Conservation (phyloP, 1,140 invertebrate species). For the Brachystomella parvula region DNA sequence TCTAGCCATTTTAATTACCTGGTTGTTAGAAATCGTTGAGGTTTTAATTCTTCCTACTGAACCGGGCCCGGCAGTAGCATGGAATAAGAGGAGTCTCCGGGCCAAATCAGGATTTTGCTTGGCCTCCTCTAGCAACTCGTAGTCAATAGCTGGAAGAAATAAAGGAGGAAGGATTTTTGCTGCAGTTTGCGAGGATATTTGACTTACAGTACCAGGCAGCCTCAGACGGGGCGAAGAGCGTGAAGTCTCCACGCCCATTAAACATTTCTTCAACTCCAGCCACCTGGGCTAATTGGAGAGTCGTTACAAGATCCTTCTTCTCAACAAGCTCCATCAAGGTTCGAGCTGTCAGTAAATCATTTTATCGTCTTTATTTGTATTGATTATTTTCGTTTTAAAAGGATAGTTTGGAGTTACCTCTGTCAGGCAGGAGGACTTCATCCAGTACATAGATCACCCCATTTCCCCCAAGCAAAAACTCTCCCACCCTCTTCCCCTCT, state of each 20-base stretch:
- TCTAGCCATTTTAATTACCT: constrained; percentile 37
- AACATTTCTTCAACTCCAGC: constrained; percentile 45
- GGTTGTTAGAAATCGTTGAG: constrained; percentile 44
- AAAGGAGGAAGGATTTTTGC: not conserved
- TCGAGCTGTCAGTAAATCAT: constrained; percentile 40
- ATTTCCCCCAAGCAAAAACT: constrained; percentile 44
- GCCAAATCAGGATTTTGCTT: constrained; percentile 42
- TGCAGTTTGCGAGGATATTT: not conserved
- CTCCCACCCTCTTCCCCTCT: constrained; percentile 41
- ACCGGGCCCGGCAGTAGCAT: constrained; percentile 33
- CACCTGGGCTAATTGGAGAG: constrained; percentile 43
- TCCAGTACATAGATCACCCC: constrained; percentile 46
- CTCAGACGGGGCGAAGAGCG: constrained; percentile 50
- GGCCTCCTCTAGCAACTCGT: constrained; percentile 40
- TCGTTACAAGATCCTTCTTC: constrained; percentile 41
- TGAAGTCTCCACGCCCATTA: constrained; percentile 46
- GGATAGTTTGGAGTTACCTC: constrained; percentile 40
- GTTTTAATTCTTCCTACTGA: constrained; percentile 42
- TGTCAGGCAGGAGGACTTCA: constrained; percentile 45
- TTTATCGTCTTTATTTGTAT: not conserved
- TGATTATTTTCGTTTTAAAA: not conserved
- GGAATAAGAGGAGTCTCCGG: constrained; percentile 43
- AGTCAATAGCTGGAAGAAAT: constrained; percentile 40
- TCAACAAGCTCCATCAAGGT: constrained; percentile 44
- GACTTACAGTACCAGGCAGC: constrained; percentile 46